Percentiles rank a stretch among this genome's conserved stretches.
Conservation (phyloP, 2,888 invertebrate species). For the Parnassius smintheus region DNA sequence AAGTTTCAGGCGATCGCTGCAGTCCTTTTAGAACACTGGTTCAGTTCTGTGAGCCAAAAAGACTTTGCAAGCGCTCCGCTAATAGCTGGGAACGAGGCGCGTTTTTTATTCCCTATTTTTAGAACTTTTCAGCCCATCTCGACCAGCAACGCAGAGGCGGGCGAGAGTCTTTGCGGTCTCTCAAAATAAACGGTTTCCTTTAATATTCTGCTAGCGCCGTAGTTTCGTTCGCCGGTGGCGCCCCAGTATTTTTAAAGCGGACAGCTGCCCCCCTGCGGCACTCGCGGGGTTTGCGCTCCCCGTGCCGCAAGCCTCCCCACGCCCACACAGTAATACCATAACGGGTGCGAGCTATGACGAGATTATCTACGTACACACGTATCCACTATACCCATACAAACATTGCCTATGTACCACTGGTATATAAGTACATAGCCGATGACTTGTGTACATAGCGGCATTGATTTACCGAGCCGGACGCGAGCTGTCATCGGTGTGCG, state of each 20-base stretch:
- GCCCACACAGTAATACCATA: conserved; percentile 78
- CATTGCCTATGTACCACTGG: conserved; percentile 61
- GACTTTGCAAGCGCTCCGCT: conserved; percentile 49
- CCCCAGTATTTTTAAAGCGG: conserved; percentile 78
- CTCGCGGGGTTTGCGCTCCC: conserved; percentile 51
- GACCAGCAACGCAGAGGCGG: conserved; percentile 51
- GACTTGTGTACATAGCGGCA: conserved; percentile 71
- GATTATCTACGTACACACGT: conserved; percentile 78
- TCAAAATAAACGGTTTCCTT: conserved; percentile 75
- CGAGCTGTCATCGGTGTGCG: conserved; percentile 65
- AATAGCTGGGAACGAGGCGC: conserved; percentile 47
- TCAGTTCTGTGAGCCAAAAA: conserved; percentile 47
- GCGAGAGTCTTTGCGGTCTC: conserved; percentile 52
- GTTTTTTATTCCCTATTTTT: conserved; percentile 47
- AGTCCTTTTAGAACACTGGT: conserved; percentile 37
- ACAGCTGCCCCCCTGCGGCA: conserved; percentile 68
- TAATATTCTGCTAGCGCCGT: conserved; percentile 63
- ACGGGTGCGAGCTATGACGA: conserved; percentile 80
- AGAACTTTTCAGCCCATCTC: conserved; percentile 54
- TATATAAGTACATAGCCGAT: conserved; percentile 70
- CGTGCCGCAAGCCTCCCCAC: conserved; percentile 41
- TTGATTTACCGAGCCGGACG: conserved; percentile 73
- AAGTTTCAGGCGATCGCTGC: conserved; percentile 39
- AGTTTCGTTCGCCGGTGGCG: conserved; percentile 56
- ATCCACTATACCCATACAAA: conserved; percentile 63